These are phyloP conservation scores for Diacarnus erythraeanus DNA, from an alignment of 37 sponge, comb jelly and placozoan species.

Conservation along the genomic window DNA sequence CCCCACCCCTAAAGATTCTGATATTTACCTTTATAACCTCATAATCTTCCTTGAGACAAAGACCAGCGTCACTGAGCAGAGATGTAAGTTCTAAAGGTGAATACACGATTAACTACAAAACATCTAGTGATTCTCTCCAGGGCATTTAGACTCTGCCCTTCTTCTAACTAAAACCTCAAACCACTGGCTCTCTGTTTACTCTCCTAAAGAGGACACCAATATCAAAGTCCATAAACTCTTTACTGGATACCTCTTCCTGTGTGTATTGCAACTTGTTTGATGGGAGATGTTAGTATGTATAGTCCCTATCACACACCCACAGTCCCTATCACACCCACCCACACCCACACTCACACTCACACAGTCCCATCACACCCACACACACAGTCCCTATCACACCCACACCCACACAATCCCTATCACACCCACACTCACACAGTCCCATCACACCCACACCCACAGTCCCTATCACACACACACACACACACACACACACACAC, in stretches of 20 bases:
- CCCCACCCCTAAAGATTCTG: too few species aligned
- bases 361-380: not conserved
- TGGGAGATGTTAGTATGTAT: too few species aligned
- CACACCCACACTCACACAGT: not conserved
- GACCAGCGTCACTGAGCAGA: slow-evolving; percentile 29
- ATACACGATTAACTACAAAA: too few species aligned
- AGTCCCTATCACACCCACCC: not conserved
- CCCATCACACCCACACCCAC: not conserved
- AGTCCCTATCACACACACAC: too few species aligned
- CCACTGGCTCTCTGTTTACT: too few species aligned
- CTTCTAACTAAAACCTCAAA: too few species aligned
- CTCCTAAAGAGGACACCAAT: too few species aligned
- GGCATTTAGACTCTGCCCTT: too few species aligned
- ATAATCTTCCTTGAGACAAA: slow-evolving; percentile 44
- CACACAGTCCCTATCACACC: not conserved
- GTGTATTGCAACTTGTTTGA: too few species aligned
- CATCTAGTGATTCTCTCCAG: too few species aligned
- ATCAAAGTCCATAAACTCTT: too few species aligned
- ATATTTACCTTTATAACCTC: slow-evolving; percentile 45
- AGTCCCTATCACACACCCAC: not conserved
- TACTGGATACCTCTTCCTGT: too few species aligned
- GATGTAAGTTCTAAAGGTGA: not conserved
- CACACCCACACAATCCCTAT: not conserved
- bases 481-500: not conserved
- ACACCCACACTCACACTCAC: not conserved